Evolutionary conservation across 2,113 vertebrate genomes (phyloP).

Genomic region (Coptodon bakossiorum): DNA sequence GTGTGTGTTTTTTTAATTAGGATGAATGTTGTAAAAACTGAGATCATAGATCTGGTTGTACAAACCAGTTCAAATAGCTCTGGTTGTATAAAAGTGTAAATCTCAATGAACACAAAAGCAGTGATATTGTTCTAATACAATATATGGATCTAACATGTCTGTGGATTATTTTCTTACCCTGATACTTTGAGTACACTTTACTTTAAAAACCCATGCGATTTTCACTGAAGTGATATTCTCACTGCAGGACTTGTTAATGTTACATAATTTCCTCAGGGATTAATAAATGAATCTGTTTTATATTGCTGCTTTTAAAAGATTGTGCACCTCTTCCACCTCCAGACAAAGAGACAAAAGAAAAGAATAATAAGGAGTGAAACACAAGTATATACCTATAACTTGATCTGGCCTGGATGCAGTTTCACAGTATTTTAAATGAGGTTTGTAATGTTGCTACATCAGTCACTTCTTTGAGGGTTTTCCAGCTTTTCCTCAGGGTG

Average conservation of each 20-base stretch:
- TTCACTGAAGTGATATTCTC: not conserved
- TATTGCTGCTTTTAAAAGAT: not conserved
- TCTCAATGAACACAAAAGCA: not conserved
- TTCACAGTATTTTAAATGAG: not conserved
- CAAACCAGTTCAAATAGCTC: not conserved
- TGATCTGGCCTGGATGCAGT: not conserved
- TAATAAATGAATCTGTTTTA: not conserved
- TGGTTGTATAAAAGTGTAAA: not conserved
- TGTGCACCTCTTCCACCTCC: not conserved
- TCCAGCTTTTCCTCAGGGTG: not conserved
- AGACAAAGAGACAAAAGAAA: not conserved
- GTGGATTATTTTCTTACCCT: not conserved
- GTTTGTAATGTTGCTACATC: not conserved
- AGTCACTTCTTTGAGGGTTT: not conserved
- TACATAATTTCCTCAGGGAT: not conserved
- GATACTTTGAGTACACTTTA: not conserved
- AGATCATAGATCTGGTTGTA: not conserved
- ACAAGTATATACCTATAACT: not conserved
- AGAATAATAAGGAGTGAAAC: not conserved
- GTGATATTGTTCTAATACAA: not conserved
- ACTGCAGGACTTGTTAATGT: not conserved
- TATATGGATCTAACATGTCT: not conserved
- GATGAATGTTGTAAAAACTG: not conserved
- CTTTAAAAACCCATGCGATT: not conserved
- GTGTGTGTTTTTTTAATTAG: no score